Evolutionary conservation across 2,888 invertebrate species (phyloP).

Genomic region (Syritta pipiens): DNA sequence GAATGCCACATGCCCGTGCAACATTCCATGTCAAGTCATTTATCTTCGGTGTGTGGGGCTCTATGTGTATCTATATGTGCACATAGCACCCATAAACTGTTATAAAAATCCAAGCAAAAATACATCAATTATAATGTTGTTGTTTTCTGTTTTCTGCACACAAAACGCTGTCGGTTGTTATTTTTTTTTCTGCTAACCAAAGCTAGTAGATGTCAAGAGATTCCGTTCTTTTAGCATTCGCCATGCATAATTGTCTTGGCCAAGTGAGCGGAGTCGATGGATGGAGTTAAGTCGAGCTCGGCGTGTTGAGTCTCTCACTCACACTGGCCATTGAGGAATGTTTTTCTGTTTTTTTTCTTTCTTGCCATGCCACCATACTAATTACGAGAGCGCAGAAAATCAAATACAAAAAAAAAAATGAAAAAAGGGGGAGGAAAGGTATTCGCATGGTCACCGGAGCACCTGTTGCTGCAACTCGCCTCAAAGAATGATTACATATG

Average conservation of each 20-base stretch:
- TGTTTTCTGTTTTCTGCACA: conserved; percentile 8
- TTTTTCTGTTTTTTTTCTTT: not conserved
- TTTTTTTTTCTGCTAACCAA: conserved; percentile 30
- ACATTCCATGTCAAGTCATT: no score
- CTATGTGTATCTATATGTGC: not conserved
- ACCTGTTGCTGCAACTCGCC: conserved; percentile 43
- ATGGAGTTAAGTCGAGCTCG: not conserved
- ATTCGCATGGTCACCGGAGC: conserved; percentile 44
- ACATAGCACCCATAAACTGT: conserved; percentile 40
- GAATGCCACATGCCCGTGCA: no score
- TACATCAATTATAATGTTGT: conserved; percentile 52
- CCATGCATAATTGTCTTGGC: conserved; percentile 36
- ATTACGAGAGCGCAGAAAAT: no score
- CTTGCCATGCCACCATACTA: no score
- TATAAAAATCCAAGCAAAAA: conserved; percentile 40
- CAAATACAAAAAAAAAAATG: no score
- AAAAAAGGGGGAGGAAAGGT: no score
- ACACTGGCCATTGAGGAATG: conserved; percentile 47
- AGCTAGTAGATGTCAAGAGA: conserved; percentile 57
- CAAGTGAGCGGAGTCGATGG: not conserved
- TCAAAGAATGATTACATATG: conserved; percentile 44
- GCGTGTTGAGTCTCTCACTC: not conserved
- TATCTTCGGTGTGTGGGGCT: no score
- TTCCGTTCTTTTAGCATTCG: conserved; percentile 56
- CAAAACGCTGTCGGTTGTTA: no score